These are phyloP conservation scores for Drosophila emarginata DNA, from an alignment of 2,888 invertebrate species.

Conservation along the genomic window DNA sequence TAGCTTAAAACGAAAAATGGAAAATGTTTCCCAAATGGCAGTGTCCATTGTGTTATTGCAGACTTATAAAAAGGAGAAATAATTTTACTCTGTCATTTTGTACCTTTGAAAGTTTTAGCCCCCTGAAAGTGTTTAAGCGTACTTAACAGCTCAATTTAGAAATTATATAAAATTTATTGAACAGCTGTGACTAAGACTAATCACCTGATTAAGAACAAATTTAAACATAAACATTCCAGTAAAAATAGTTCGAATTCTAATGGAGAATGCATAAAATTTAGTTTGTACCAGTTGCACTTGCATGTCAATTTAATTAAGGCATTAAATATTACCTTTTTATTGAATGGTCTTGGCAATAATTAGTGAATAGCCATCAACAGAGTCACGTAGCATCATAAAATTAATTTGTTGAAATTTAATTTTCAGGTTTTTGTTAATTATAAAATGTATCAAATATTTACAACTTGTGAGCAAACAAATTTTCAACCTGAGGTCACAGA, in stretches of 20 bases:
- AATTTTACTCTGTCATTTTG: neutral
- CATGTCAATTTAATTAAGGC: neutral
- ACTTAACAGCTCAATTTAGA: neutral
- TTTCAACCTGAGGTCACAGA: constrained; percentile 41
- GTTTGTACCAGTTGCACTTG: neutral
- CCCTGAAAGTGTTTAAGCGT: too few relatives aligned
- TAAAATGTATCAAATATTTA: constrained; percentile 70
- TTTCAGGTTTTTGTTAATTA: constrained; percentile 47
- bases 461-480: constrained; percentile 75
- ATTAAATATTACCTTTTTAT: neutral
- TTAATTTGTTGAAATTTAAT: constrained; percentile 76
- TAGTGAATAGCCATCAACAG: constrained; percentile 30
- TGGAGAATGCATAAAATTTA: too few relatives aligned
- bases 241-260: too few relatives aligned
- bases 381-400: constrained; percentile 59
- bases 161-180: neutral
- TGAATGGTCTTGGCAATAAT: constrained; percentile 24
- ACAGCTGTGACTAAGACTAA: neutral
- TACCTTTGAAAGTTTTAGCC: neutral
- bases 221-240: neutral
- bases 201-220: neutral
- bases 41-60: too few relatives aligned
- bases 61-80: too few relatives aligned
- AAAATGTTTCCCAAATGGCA: too few relatives aligned
- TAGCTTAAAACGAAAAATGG: constrained; percentile 17